These are phyloP conservation scores for Trichomycterus rosablanca DNA, from an alignment of 2,113 vertebrate genomes.

Conservation along the genomic window DNA sequence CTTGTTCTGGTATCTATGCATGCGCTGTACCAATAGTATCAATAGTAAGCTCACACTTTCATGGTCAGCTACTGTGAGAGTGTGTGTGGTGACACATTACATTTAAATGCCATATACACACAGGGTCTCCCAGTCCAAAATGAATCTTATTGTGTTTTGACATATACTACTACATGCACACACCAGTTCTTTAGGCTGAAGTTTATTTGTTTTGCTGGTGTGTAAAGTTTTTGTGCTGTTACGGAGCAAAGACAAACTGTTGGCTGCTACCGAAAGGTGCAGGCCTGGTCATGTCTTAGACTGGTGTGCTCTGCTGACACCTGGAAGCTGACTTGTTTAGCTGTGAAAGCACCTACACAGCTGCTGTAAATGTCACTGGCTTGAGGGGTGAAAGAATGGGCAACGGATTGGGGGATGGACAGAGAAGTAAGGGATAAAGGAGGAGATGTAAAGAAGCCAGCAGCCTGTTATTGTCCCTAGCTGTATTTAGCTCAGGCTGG, in stretches of 20 bases:
- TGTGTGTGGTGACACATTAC: no score
- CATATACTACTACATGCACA: neutral
- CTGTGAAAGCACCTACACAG: slow-evolving; percentile 53
- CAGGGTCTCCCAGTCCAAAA: neutral
- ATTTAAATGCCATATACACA: no score
- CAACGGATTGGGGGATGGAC: neutral
- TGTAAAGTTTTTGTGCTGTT: neutral
- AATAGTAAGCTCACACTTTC: no score
- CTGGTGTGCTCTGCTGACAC: slow-evolving; percentile 62
- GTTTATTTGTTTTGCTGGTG: slow-evolving; percentile 3
- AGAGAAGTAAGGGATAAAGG: neutral
- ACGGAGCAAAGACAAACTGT: slow-evolving; percentile 42
- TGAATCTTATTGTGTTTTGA: neutral
- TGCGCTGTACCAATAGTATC: neutral
- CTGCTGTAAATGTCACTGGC: slow-evolving; percentile 45
- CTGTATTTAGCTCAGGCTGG: neutral
- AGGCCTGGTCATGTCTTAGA: slow-evolving; percentile 78
- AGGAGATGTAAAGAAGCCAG: neutral
- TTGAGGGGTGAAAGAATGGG: slow-evolving; percentile 7
- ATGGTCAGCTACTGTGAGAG: no score
- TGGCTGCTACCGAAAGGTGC: slow-evolving; percentile 54
- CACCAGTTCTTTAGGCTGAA: neutral
- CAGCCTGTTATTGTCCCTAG: slow-evolving; percentile 1
- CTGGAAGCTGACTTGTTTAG: slow-evolving; percentile 70
- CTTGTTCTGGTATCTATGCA: neutral